Percentiles rank a stretch among this genome's conserved stretches.
Evolutionary conservation across 2,797 vertebrate genomes (phyloP).

Genomic region (Macrochelys suwanniensis): DNA sequence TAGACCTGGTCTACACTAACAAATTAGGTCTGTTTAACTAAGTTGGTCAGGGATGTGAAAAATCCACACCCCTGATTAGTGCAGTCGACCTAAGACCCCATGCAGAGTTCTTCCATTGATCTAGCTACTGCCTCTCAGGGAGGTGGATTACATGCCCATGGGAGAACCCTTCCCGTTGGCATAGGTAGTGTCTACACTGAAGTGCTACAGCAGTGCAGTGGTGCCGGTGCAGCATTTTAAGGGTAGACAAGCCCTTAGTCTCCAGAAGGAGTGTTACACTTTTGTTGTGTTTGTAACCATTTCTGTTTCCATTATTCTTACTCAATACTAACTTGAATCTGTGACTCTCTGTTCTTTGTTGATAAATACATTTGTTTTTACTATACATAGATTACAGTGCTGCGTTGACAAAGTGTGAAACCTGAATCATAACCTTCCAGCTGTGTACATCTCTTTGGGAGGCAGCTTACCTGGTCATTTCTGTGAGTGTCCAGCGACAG

Average conservation of each 20-base stretch:
- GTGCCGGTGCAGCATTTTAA: not conserved
- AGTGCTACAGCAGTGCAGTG: too few relatives aligned
- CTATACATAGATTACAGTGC: not conserved
- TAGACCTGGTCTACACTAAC: too few relatives aligned
- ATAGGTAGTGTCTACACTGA: not conserved
- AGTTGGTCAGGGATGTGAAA: not conserved
- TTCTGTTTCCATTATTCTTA: not conserved
- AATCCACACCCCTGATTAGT: not conserved
- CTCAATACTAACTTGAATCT: not conserved
- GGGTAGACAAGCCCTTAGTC: not conserved
- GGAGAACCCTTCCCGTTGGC: not conserved
- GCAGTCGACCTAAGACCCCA: too few relatives aligned
- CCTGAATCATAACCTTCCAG: not conserved
- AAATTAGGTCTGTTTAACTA: not conserved
- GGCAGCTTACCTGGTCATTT: not conserved
- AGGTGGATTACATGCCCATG: not conserved
- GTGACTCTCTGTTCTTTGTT: not conserved
- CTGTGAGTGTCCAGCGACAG: not conserved
- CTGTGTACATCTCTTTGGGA: not conserved
- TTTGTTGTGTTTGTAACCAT: not conserved
- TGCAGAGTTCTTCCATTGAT: too few relatives aligned
- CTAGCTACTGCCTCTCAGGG: not conserved
- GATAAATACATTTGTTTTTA: not conserved
- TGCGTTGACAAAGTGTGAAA: not conserved
- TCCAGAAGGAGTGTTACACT: too few relatives aligned